Conservation (phyloP, 2,888 invertebrate genomes). For the Phaedon cochleariae region DNA sequence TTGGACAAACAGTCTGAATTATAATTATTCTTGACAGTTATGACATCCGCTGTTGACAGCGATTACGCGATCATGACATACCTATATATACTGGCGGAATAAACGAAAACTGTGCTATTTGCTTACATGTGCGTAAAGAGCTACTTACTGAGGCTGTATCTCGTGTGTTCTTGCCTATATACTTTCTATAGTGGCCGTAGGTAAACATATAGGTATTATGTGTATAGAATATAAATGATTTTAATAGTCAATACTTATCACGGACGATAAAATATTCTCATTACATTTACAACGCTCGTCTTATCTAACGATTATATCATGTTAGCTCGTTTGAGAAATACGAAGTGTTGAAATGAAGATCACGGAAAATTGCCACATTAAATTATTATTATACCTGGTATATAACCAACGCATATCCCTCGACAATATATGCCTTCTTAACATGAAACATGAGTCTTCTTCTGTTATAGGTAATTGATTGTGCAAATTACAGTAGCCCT, state of each 20-base stretch:
- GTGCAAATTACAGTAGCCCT: no score
- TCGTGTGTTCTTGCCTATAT: no score
- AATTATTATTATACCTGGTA: neutral
- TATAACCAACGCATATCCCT: neutral
- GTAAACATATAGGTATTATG: no score
- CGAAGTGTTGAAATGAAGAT: constrained; percentile 23
- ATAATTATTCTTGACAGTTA: no score
- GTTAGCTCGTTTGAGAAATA: constrained; percentile 15
- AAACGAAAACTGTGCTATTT: no score
- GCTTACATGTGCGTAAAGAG: no score
- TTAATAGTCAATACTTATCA: constrained; percentile 22
- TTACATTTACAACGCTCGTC: neutral
- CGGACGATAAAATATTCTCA: constrained; percentile 24
- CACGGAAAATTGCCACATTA: constrained; percentile 20
- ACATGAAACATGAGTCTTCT: constrained; percentile 6
- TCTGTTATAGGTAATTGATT: constrained; percentile 4
- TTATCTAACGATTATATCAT: constrained; percentile 8
- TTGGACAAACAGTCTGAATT: no score
- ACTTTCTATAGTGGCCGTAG: no score
- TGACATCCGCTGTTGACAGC: no score
- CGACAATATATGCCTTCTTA: neutral
- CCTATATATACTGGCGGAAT: no score
- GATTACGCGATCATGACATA: no score
- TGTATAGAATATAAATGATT: constrained; percentile 9
- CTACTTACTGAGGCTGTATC: no score